Percentiles rank a stretch among this genome's conserved stretches.
Conservation (phyloP, 2,797 vertebrate species). For the Paratrypauchen microcephalus region DNA sequence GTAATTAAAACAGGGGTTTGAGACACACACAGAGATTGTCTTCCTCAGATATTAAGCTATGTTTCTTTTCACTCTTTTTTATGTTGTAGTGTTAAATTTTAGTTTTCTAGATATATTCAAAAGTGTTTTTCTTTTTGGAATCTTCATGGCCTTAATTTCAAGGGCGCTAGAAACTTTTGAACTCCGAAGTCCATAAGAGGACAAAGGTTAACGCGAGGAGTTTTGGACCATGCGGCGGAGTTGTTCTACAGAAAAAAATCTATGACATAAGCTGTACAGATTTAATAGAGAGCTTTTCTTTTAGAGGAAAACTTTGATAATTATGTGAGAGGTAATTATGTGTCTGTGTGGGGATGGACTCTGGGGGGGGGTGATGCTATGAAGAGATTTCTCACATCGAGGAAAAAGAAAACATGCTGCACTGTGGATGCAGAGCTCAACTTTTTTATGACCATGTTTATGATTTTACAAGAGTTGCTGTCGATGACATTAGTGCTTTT, state of each 20-base stretch:
- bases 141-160: constrained; percentile 99
- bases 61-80: constrained; percentile 81
- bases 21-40: constrained; percentile 85
- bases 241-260: constrained; percentile 76
- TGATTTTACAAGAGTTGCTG: constrained; percentile 87
- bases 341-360: constrained; percentile 82
- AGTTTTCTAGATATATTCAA: constrained; percentile 88
- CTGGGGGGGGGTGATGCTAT: constrained; percentile 70
- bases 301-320: constrained; percentile 93
- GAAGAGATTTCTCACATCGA: constrained; percentile 89
- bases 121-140: constrained; percentile 83
- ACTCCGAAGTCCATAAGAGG: constrained; percentile 84
- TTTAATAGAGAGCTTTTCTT: constrained; percentile 87
- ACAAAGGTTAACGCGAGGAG: constrained; percentile 47
- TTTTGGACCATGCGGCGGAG: constrained; percentile 80
- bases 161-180: constrained; percentile 89
- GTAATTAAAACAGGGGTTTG: constrained; percentile 81
- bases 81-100: constrained; percentile 79
- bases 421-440: constrained; percentile 88
- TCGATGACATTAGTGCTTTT: constrained; percentile 94
- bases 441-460: constrained; percentile 69
- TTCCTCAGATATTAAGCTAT: constrained; percentile 96
- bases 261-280: constrained; percentile 91
- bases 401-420: constrained; percentile 82
- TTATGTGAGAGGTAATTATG: constrained; percentile 88